Conservation (phyloP, 2,797 vertebrate species). For the Parauchenoglanis ngamensis region DNA sequence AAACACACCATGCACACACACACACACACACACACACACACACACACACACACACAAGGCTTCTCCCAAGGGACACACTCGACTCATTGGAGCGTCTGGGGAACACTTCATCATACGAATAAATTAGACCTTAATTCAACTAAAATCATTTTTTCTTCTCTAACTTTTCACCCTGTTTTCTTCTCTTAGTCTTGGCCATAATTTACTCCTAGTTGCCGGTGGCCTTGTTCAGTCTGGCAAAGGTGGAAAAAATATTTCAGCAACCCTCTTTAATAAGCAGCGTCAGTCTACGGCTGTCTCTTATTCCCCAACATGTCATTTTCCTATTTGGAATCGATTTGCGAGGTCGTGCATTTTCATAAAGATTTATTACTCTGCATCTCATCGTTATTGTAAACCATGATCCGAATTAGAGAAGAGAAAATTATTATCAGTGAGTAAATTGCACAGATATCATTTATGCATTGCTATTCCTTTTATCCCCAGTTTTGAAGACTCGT, state of each 20-base stretch:
- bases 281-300: background rate
- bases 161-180: slow-evolving; percentile 65
- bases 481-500: background rate
- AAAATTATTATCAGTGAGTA: background rate
- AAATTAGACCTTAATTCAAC: slow-evolving; percentile 80
- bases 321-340: slow-evolving; percentile 49
- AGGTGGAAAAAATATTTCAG: slow-evolving; percentile 45
- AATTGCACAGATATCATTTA: background rate
- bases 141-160: slow-evolving; percentile 69
- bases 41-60: slow-evolving; percentile 6
- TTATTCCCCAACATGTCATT: slow-evolving; percentile 34
- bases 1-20: slow-evolving; percentile 57
- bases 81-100: slow-evolving; percentile 29
- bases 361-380: slow-evolving; percentile 7
- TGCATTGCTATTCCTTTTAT: no score
- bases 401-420: background rate
- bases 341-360: slow-evolving; percentile 33
- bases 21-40: background rate
- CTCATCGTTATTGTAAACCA: no score
- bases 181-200: slow-evolving; percentile 66
- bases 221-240: slow-evolving; percentile 37
- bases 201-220: slow-evolving; percentile 37
- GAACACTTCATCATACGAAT: slow-evolving; percentile 81
- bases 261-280: slow-evolving; percentile 37
- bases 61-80: slow-evolving; percentile 73